A percentile compares a stretch with the other conserved stretches of the same genome.
phyloP scores from a whole-genome alignment of 2,888 invertebrate species.

The Acleris cristana region DNA sequence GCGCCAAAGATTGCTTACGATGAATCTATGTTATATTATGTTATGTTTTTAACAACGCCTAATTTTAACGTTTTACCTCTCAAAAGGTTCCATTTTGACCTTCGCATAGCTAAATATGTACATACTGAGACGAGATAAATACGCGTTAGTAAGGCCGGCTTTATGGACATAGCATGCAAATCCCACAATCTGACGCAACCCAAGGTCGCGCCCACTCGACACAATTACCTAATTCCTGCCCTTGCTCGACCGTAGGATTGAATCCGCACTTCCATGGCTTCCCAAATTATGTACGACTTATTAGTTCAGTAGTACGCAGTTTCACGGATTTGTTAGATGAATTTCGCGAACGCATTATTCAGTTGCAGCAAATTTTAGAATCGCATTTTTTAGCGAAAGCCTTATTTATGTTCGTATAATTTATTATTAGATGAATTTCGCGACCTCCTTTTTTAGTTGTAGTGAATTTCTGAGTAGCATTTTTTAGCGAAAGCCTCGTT shows the following conservation, averaged over 20 bases:
- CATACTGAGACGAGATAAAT: slow-evolving; percentile 3
- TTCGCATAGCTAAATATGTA: background rate
- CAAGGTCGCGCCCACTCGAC: slow-evolving; percentile 17
- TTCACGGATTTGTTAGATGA: no score
- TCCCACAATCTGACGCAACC: slow-evolving; percentile 16
- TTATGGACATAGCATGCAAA: slow-evolving; percentile 20
- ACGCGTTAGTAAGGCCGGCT: background rate
- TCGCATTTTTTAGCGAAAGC: no score
- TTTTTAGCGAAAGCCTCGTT: no score
- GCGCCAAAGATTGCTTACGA: no score
- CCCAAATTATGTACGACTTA: slow-evolving; percentile 9
- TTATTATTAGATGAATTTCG: no score
- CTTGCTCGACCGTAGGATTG: slow-evolving; percentile 4
- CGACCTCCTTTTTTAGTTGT: no score
- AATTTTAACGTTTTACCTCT: background rate
- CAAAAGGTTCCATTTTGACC: background rate
- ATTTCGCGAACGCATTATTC: no score
- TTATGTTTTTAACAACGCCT: no score
- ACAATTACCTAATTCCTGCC: slow-evolving; percentile 13
- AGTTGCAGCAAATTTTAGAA: no score
- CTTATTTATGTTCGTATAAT: no score
- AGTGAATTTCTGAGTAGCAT: no score
- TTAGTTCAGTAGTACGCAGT: slow-evolving; percentile 1
- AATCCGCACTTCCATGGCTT: slow-evolving; percentile 20
- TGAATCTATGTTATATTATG: no score